Conservation (phyloP, 2,888 invertebrate genomes). For the Perdita meconis region DNA sequence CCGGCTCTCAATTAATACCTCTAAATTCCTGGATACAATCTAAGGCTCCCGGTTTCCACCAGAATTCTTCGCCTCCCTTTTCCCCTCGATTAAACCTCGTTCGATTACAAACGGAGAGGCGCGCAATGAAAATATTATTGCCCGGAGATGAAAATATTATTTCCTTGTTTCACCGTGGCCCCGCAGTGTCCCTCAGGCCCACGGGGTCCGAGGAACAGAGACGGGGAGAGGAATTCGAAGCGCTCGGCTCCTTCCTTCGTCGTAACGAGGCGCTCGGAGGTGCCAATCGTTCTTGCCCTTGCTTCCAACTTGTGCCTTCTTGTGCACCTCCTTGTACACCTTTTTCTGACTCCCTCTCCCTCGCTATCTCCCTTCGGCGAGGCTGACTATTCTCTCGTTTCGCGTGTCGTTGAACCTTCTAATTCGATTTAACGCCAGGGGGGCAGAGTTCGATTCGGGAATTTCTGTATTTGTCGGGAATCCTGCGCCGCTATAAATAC, state of each 20-base stretch:
- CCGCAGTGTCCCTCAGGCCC: neutral
- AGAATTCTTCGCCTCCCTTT: too few relatives aligned
- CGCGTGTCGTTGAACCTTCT: conserved; percentile 62
- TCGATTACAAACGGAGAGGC: neutral
- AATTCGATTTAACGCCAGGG: conserved; percentile 54
- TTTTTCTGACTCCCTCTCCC: neutral
- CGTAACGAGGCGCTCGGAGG: conserved; percentile 61
- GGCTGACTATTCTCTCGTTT: neutral
- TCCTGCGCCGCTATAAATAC: conserved; percentile 55
- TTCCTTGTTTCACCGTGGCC: conserved; percentile 24
- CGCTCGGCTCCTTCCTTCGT: conserved; percentile 67
- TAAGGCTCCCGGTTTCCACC: conserved; percentile 6
- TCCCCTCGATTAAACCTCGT: too few relatives aligned
- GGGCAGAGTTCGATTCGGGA: conserved; percentile 44
- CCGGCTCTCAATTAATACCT: neutral
- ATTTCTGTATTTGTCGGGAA: conserved; percentile 47
- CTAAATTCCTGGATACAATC: neutral
- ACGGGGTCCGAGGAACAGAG: conserved; percentile 32
- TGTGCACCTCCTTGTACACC: conserved; percentile 19
- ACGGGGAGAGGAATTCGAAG: conserved; percentile 65
- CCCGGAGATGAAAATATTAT: neutral
- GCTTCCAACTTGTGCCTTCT: conserved; percentile 39
- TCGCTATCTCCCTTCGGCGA: neutral
- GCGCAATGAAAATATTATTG: conserved; percentile 28
- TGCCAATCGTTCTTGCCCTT: conserved; percentile 65